Base-by-base conservation (phyloP, 2,888 invertebrate species). In the Agriopis marginaria region DNA sequence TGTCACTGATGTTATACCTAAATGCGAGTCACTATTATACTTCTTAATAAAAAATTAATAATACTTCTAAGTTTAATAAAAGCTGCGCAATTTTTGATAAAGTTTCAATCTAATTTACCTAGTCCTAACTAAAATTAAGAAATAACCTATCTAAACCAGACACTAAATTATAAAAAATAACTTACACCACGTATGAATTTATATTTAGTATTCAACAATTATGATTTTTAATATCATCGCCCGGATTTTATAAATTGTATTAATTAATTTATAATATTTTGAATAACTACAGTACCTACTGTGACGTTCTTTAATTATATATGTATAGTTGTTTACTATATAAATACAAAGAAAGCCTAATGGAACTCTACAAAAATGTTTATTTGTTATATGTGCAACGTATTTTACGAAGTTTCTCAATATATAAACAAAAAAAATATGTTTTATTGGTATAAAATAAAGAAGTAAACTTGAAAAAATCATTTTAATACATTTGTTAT, bases 291-390 rank as follows among this genome's bases (percentile, higher is more conserved):
- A 14, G n/a, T 55, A 56, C n/a, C n/a, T n/a, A n/a, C 32, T 23
- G 14, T 42, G 42, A 42, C 14, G 8, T 39, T 12, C 7, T 32
- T 32, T 53, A 32, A 32, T 53, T 53, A 23, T 11, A 51, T 23
- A 51, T 7, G 0, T 32, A 53, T 32, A 50, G 9, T 12, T 32
- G 12, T 8, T 32, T 17, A 39, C 6, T 11, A 14, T 17, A 7
- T 9, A 14, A 11, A 17, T n/a, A 17, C 14, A 42, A 0, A 47
- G 6, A 4, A 32, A 32, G 32, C n/a, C 3, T 47, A 23, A 66
- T 68, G 72, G 78, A 80, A 81, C 78, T 81, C 75, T 64, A 17
- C 17, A 40, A 56, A 39, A 45, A 14, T 7, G 11, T 12, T 17
- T 47, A 10, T 40, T 44, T 10, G n/a, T 12, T 1, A 5, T 44